Evolutionary conservation across 2,113 vertebrate genomes (phyloP), one percentile per base, ranked within the genome.

Genomic region (Colaptes auratus): DNA sequence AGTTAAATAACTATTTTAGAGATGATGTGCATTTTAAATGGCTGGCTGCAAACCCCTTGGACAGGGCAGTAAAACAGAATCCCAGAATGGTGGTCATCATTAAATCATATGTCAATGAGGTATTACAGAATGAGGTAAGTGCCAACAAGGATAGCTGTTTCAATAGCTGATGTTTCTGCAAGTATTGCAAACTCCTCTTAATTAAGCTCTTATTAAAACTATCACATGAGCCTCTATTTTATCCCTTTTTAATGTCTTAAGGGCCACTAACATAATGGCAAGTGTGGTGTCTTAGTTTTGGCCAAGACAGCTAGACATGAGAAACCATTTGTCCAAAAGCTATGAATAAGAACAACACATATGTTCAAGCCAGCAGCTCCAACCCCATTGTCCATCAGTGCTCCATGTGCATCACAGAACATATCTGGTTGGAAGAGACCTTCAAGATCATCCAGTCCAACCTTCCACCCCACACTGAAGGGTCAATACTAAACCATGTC

Each of bases 301-400:
- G 35, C 24, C 28, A 80, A 42, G 25, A 59, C 21, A 58, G 17
- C 9, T 53, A 75, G 9, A 36, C 27, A 24, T 27, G 5, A 76
- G 53, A n/a, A 80, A 64, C 4, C 46, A 6, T 59, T 64, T 31
- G 6, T 16, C 35, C 30, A 50, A 71, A 78, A 74, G 16, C 19
- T 28, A 8, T 5, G 7, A 55, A 42, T 31, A 12, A 31, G 6
- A 25, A 73, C 44, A 59, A 5, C 21, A 44, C 13, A 24, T 2
- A 14, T 59, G 78, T 70, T 13, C 4, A 23, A 58, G 35, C 3
- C 60, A 75, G 73, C 16, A n/a, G 33, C 24, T 55, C 55, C 60
- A 86, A 31, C 12, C 2, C 15, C 2, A 0, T 9, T n/a, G 17
- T 25, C 56, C 52, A 74, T 33, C 1, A 0, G 31, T 46, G 20